Conservation (phyloP, 2,113 vertebrate species). For the Poicephalus meyeri region DNA sequence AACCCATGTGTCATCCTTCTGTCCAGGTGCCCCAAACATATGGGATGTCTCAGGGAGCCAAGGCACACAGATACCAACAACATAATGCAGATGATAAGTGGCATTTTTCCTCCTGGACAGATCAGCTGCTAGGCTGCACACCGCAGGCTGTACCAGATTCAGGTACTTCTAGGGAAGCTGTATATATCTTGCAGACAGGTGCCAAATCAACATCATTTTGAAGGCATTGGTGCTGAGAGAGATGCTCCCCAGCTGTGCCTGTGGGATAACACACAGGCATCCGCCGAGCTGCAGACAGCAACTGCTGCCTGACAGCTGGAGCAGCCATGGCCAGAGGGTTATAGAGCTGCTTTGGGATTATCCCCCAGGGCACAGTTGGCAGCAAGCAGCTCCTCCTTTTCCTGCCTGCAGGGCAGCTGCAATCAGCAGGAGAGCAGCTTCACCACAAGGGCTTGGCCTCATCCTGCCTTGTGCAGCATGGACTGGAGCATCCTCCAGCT, state of each 20-base stretch:
- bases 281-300: fast-evolving
- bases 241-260: neutral
- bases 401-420: neutral
- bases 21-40: neutral
- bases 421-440: neutral
- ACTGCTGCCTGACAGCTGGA: neutral
- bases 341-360: neutral
- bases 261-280: fast-evolving
- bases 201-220: neutral
- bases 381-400: neutral
- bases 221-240: fast-evolving
- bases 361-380: neutral
- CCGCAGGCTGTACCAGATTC: neutral
- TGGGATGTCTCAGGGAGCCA: neutral
- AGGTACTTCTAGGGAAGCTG: neutral
- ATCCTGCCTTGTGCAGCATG: fast-evolving
- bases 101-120: neutral
- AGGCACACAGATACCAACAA: neutral
- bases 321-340: fast-evolving
- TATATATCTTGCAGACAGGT: neutral
- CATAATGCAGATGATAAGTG: fast-evolving
- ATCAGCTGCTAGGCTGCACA: neutral
- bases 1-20: neutral
- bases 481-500: neutral
- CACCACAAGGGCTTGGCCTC: fast-evolving